phyloP scores from a whole-genome alignment of 2,888 invertebrate species.

The Kryphioiulus occultus region DNA sequence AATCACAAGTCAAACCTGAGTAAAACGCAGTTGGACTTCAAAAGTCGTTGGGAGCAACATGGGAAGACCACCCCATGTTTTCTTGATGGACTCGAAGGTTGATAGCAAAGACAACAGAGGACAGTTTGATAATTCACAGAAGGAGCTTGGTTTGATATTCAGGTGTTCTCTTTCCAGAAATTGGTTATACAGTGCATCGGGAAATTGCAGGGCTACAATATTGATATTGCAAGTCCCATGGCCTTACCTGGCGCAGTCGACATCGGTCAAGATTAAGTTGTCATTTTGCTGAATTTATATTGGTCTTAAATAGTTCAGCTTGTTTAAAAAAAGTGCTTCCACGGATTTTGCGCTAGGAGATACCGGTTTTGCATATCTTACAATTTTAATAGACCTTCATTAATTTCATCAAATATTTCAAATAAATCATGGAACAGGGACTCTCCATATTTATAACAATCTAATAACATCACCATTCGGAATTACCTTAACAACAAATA shows the following conservation, averaged over 20 bases:
- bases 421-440: no score
- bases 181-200: neutral
- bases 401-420: no score
- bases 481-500: no score
- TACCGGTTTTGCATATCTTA: no score
- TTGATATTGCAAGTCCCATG: constrained; percentile 18
- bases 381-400: no score
- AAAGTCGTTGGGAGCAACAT: neutral
- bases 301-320: neutral
- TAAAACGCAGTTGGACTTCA: neutral
- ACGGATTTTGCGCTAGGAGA: no score
- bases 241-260: neutral
- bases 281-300: constrained; percentile 36
- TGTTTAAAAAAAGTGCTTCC: no score
- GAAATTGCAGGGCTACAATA: neutral
- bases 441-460: no score
- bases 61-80: constrained; percentile 2
- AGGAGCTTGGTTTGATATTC: neutral
- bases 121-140: neutral
- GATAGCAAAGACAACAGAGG: neutral
- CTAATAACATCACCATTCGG: no score
- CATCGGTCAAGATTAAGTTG: neutral
- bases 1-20: neutral
- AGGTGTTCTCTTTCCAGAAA: neutral
- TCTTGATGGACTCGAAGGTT: neutral